Conservation (phyloP, 2,113 vertebrate genomes). For the Furnarius figulus region DNA sequence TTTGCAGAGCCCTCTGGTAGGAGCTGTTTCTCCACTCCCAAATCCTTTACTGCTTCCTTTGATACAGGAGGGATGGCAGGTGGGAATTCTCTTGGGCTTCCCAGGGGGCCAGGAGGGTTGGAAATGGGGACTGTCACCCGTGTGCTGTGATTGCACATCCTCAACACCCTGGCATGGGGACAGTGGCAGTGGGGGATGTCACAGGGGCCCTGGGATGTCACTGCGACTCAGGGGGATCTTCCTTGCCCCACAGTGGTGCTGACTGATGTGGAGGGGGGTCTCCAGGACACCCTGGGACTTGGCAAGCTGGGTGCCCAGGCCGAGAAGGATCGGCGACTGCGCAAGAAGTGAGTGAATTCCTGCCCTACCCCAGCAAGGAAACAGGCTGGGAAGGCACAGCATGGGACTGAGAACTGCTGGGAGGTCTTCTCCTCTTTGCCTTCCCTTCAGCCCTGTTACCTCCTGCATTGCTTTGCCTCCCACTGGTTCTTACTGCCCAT, state of each 20-base stretch:
- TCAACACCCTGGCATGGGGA: not conserved
- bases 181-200: not conserved
- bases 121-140: not conserved
- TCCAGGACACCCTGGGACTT: constrained; percentile 90
- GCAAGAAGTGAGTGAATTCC: constrained; percentile 86
- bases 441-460: not conserved
- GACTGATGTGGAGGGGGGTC: constrained; percentile 85
- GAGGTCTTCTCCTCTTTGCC: not conserved
- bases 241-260: constrained; percentile 62
- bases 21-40: not conserved
- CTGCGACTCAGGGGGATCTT: not conserved
- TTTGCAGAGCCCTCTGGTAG: not conserved
- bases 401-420: not conserved
- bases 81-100: not conserved
- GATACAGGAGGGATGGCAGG: not conserved
- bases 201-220: not conserved
- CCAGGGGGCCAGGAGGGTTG: not conserved
- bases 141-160: not conserved
- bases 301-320: constrained; percentile 94
- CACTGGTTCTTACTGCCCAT: not conserved
- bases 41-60: not conserved
- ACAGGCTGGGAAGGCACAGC: not conserved
- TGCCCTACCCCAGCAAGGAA: not conserved
- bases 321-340: constrained; percentile 91
- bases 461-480: not conserved